Evolutionary conservation across 2,797 vertebrate genomes (phyloP), one percentile per base, ranked within the genome.

Genomic region (Galago senegalensis): DNA sequence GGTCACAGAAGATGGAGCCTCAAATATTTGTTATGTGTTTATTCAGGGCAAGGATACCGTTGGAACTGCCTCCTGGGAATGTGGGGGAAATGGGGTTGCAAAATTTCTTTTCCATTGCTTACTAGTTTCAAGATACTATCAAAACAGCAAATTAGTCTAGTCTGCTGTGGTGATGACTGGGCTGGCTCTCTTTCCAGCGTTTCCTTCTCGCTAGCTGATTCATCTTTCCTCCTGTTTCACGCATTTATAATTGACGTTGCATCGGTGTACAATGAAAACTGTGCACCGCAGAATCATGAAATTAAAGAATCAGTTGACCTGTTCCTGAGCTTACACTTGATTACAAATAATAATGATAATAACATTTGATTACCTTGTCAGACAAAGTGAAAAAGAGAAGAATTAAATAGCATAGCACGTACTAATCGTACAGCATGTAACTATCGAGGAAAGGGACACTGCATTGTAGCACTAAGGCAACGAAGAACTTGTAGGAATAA

Each of bases 221-320:
- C 91, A 90, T 58, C 63, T 77, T 27, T 67, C 7, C 40, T 37
- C 63, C 31, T 23, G 17, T 77, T 49, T 93, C 37, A 60, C 79
- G 34, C 40, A n/a, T 89, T 94, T 65, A n/a, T 91, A 93, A 87
- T 89, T 23, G 53, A n/a, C 70, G 46, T 83, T 84, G 43, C 11
- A 11, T 87, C 43, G 37, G 12, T 49, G 9, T 70, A 43, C 93
- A 77, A 92, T 91, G 95, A 87, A 95, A 94, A 81, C 43, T n/a
- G 11, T 34, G 3, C 23, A 65, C 7, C 85, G 53, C 65, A 67
- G 53, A 63, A 87, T 82, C 40, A 40, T 83, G 63, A 93, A 94
- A 89, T 81, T 73, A 94, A 90, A 53, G 37, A 89, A 46, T 25
- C 49, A 79, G 12, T 91, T 87, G 93, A 58, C 34, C 34, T 72